phyloP scores from a whole-genome alignment of 1,140 invertebrate species.

The Drosophila orena region DNA sequence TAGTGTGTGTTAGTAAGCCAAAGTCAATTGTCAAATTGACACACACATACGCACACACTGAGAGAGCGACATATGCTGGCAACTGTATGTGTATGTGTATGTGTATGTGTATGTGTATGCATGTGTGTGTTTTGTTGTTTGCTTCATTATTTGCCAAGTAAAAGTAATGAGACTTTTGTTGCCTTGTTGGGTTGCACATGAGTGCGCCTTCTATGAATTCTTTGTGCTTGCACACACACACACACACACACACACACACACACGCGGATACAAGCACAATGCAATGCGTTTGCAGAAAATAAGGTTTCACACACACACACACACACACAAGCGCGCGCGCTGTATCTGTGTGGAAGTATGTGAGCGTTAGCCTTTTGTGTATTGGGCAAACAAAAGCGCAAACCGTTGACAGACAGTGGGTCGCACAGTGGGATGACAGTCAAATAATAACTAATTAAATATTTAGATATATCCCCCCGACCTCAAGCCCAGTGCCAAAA shows the following conservation, averaged over 20 bases:
- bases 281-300: conserved; percentile 52
- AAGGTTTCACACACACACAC: conserved; percentile 33
- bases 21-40: conserved; percentile 75
- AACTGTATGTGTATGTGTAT: conserved; percentile 21
- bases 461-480: background rate
- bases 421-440: conserved; percentile 5
- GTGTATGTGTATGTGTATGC: conserved; percentile 19
- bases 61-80: conserved; percentile 12
- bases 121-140: conserved; percentile 48
- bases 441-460: conserved; percentile 4
- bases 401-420: conserved; percentile 65
- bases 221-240: conserved; percentile 56
- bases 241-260: conserved; percentile 12
- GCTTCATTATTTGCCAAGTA: conserved; percentile 82
- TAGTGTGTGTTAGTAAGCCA: conserved; percentile 33
- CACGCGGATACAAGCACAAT: conserved; percentile 28
- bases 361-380: conserved; percentile 70
- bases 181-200: conserved; percentile 81
- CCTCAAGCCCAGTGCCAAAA: background rate
- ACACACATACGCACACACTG: conserved; percentile 23
- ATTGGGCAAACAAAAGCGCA: conserved; percentile 75
- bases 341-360: conserved; percentile 30
- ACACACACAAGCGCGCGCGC: conserved; percentile 6
- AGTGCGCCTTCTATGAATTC: conserved; percentile 72
- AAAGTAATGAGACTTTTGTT: conserved; percentile 83